Base-by-base conservation (phyloP, 2,888 invertebrate genomes). In the Polydrusus cervinus region DNA sequence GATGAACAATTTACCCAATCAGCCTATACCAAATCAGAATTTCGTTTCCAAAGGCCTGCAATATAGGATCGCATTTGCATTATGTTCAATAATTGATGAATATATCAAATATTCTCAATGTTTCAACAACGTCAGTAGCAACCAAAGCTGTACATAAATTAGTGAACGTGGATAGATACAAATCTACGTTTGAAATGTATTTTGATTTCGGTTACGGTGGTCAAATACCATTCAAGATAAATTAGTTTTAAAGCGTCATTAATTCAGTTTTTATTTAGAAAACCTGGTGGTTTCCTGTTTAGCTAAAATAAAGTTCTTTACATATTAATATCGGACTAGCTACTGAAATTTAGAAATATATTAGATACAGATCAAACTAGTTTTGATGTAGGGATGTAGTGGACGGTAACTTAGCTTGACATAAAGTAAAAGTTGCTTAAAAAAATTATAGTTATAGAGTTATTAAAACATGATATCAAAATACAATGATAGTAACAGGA, bases 1-100 rank as follows among this genome's bases (percentile, higher is more conserved):
- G 81, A 79, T 80, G 82, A 81, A 82, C 81, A 81, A 82, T 83
- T 83, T 79, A 79, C 78, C 77, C 81, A 82, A 81, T 82, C 80
- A 78, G 80, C 80, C 78, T 78, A 80, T 78, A 78, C 79, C 76
- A 66, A 79, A 78, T 76, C 78, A 68, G 71, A 73, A 75, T 76
- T 68, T 74, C 65, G 74, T 74, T 67, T 78, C 71, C 57, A 76
- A 76, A 76, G 74, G 76, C 71, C 74, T 66, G 62, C 68, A 74
- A 71, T 76, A 75, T 67, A 62, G 75, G 75, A 75, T 75, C 76
- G 68, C 70, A 78, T 78, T 78, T 78, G 75, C 75, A 78, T 78
- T 78, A 78, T 78, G 74, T 71, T 78, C 76, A 76, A 78, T 78
- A 78, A 78, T 78, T 78, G 78, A 77, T 78, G 76, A 49, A 78